These are phyloP conservation scores for Pangasius larnaudii DNA, from an alignment of 2,797 vertebrate species.

Conservation along the genomic window DNA sequence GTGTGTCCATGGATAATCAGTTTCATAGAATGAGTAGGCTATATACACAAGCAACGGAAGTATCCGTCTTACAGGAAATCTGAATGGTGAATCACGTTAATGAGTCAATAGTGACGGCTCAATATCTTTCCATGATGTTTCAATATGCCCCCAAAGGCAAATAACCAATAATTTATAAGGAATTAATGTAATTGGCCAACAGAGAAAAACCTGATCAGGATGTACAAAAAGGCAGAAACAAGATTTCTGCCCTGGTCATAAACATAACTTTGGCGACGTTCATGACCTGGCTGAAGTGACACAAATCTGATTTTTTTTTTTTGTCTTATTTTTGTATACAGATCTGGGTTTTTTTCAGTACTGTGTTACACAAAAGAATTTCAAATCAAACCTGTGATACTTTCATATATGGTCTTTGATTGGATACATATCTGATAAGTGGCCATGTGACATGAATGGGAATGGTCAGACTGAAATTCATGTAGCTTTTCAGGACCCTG, in stretches of 20 bases:
- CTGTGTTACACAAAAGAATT: not conserved
- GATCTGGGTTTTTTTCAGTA: not conserved
- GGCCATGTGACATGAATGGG: not conserved
- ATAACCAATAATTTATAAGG: constrained; percentile 3
- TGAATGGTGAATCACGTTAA: not conserved
- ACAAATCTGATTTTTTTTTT: not conserved
- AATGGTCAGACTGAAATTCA: not conserved
- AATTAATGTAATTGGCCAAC: not conserved
- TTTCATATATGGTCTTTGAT: not conserved
- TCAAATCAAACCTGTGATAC: not conserved
- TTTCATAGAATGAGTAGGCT: not conserved
- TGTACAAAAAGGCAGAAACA: constrained; percentile 7
- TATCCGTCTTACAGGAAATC: constrained; percentile 27
- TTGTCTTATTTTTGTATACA: not conserved
- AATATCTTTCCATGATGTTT: not conserved
- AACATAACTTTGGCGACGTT: not conserved
- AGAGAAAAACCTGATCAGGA: not conserved
- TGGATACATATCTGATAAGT: not conserved
- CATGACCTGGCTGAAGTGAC: not conserved
- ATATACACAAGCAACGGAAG: constrained; percentile 10
- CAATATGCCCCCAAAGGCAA: not conserved
- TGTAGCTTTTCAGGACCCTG: not conserved
- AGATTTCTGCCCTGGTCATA: not conserved
- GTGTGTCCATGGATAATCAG: not conserved
- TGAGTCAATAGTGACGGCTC: constrained; percentile 13